Evolutionary conservation across 2,113 vertebrate species (phyloP), one percentile per base, ranked within the genome.

Genomic region (Takifugu bimaculatus): DNA sequence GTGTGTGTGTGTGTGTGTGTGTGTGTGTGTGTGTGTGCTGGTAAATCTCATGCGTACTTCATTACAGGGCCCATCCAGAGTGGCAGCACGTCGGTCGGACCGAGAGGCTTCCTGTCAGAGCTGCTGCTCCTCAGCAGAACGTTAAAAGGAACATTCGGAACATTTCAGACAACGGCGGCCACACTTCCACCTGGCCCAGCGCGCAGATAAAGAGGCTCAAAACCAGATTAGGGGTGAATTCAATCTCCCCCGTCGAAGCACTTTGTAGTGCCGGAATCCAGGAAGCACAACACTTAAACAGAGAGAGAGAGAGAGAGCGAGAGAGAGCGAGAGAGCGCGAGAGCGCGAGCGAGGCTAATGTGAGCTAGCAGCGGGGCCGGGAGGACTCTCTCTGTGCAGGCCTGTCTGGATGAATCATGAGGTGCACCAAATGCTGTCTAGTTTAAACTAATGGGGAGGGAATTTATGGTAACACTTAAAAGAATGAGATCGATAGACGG

Each of bases 381-480:
- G 73, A 52, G 63, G 60, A 68, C 63, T 27, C 32, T 71, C 62
- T 63, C 57, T 50, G 62, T 49, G 53, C 27, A 64, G 44, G 65
- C 49, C 68, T 78, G 79, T 80, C 80, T 15, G 25, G 60, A 71
- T 83, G 82, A 89, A 85, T 82, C 69, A 85, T 65, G 48, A 42
- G 61, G 61, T 51, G 63, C 55, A 72, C 58, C 32, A 57, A 75
- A 68, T 27, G 26, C 66, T 54, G 54, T 78, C 74, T 75, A 57
- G 75, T 81, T 87, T 78, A 76, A 81, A 79, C 68, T 85, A 87
- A 85, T 88, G 85, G 79, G 82, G 77, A 77, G 78, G 76, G 80
- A 86, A 88, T 90, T 91, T 90, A 91, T 89, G 86, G 88, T 81
- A 90, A 91, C 89, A 88, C 90, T 91, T 87, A 90, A 87, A 39